Evolutionary conservation across 2,113 vertebrate species (phyloP).

Genomic region (Sceloporus undulatus): DNA sequence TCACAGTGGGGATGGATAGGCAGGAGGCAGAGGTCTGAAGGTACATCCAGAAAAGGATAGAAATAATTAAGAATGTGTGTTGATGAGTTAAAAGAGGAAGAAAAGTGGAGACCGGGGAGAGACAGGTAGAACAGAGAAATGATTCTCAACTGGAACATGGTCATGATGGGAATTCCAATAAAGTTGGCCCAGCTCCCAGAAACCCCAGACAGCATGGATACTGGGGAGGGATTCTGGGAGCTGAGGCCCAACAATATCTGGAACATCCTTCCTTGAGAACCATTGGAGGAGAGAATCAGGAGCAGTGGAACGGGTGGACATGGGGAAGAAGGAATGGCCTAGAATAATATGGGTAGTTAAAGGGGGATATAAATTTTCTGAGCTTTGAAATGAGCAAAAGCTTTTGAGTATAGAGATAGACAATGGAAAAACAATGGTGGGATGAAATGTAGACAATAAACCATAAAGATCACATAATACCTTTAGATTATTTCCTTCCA

Average conservation of each 20-base stretch:
- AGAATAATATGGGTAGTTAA: neutral
- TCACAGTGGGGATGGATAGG: neutral
- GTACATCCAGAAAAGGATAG: neutral
- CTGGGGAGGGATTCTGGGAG: too few relatives aligned
- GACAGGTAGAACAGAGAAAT: neutral
- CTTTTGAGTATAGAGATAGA: neutral
- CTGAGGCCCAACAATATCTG: too few relatives aligned
- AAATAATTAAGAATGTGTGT: neutral
- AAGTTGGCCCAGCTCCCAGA: too few relatives aligned
- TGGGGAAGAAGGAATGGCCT: neutral
- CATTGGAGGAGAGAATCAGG: neutral
- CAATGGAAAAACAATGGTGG: neutral
- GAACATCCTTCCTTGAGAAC: too few relatives aligned
- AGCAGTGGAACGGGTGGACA: neutral
- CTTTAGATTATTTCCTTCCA: neutral
- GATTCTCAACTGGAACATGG: too few relatives aligned
- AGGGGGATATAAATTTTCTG: neutral
- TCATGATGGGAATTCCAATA: too few relatives aligned
- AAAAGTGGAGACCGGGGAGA: neutral
- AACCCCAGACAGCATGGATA: too few relatives aligned
- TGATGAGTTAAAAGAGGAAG: neutral
- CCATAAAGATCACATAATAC: neutral
- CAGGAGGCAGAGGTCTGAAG: neutral
- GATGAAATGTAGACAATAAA: neutral
- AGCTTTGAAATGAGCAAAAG: neutral